phyloP scores from a whole-genome alignment of 2,888 invertebrate genomes.

The Dolichopus griseipennis region DNA sequence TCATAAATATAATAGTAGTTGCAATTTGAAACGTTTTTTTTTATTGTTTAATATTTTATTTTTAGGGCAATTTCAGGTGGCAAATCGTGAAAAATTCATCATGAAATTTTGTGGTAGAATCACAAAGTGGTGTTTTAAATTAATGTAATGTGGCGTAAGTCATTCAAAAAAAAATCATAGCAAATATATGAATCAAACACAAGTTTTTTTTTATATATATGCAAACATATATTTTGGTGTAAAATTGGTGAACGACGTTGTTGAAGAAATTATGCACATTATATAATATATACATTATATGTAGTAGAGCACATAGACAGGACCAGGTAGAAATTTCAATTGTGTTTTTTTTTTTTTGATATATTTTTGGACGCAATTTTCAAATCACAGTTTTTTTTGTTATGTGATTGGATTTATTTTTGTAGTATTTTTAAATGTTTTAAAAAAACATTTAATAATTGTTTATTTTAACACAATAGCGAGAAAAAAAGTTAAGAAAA shows the following conservation, averaged over 20 bases:
- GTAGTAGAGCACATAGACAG: background rate
- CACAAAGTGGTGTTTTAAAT: background rate
- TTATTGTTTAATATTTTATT: background rate
- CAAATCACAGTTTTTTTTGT: background rate
- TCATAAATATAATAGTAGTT: too few species aligned
- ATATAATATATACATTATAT: background rate
- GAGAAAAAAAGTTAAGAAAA: slow-evolving; percentile 10
- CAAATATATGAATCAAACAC: background rate
- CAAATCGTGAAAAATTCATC: background rate
- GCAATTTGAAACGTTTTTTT: background rate
- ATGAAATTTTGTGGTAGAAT: background rate
- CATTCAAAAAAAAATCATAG: background rate
- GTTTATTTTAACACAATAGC: background rate
- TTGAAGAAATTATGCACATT: slow-evolving; percentile 3
- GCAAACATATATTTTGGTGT: slow-evolving; percentile 4
- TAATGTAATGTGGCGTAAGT: slow-evolving; percentile 1
- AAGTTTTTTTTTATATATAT: background rate
- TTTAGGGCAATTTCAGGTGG: background rate
- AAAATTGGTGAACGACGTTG: background rate
- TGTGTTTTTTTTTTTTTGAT: background rate
- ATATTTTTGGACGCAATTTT: background rate
- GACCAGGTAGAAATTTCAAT: background rate
- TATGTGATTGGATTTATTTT: background rate
- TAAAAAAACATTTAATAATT: background rate
- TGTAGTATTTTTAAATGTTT: slow-evolving; percentile 2